Conservation (phyloP, 2,113 vertebrate genomes). For the Todiramphus saurophagus region DNA sequence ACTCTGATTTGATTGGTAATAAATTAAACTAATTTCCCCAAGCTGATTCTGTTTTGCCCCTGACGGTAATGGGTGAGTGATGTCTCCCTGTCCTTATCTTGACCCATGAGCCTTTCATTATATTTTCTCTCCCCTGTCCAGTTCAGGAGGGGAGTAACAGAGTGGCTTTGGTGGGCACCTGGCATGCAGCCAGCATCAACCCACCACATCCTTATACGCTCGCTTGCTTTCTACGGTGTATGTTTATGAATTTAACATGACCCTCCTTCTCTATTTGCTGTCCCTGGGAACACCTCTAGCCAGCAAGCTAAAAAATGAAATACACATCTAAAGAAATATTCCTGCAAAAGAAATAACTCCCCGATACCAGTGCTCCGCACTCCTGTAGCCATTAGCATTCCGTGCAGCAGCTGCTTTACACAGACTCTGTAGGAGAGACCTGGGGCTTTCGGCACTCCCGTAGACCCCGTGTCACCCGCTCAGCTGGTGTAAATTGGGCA, state of each 20-base stretch:
- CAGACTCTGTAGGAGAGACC: background rate
- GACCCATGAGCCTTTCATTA: background rate
- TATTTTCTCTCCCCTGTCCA: background rate
- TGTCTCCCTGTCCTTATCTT: background rate
- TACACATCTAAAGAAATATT: slow-evolving; percentile 29
- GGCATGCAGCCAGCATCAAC: background rate
- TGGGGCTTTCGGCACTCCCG: background rate
- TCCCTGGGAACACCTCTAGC: slow-evolving; percentile 40
- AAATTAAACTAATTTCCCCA: background rate
- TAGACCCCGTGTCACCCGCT: background rate
- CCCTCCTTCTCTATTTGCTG: background rate
- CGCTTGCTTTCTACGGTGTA: background rate
- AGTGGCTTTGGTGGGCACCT: background rate
- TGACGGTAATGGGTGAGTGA: background rate
- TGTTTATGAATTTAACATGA: slow-evolving; percentile 65
- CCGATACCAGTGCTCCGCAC: background rate
- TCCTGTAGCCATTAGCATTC: slow-evolving; percentile 3
- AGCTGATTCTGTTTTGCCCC: background rate
- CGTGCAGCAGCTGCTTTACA: background rate
- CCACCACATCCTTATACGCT: background rate
- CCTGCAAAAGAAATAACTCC: slow-evolving; percentile 50
- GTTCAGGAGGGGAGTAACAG: background rate
- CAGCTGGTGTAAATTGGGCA: background rate
- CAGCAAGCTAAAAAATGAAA: slow-evolving; percentile 39
- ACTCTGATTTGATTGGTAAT: background rate